These are phyloP conservation scores for Liparis tanakae DNA, from an alignment of 2,797 vertebrate species.

Conservation along the genomic window DNA sequence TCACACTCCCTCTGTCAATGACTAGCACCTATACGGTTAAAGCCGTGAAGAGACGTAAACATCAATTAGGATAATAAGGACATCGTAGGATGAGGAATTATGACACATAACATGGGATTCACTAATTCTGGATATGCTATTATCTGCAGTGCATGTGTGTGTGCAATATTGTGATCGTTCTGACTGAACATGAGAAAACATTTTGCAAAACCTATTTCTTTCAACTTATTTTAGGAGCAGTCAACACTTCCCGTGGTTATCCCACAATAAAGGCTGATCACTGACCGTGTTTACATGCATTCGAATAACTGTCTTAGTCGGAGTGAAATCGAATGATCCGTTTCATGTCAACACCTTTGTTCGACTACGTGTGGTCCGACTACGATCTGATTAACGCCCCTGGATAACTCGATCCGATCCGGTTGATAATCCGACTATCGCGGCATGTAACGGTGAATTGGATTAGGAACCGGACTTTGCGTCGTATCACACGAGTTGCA, in stretches of 20 bases:
- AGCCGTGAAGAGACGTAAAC: conserved; percentile 93
- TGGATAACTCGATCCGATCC: no score
- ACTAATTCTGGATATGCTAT: background rate
- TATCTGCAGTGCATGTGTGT: background rate
- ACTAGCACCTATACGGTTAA: conserved; percentile 90
- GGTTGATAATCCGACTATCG: no score
- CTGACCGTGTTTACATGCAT: no score
- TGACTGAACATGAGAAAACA: background rate
- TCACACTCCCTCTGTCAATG: conserved; percentile 91
- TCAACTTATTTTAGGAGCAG: background rate
- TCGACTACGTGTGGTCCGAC: no score
- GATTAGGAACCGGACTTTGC: no score
- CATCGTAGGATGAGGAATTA: conserved; percentile 84
- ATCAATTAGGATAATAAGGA: conserved; percentile 93
- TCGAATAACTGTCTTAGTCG: no score
- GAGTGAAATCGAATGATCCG: no score
- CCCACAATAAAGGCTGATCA: background rate
- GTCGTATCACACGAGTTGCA: no score
- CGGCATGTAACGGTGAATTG: no score
- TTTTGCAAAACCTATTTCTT: background rate
- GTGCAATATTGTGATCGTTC: background rate
- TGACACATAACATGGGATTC: conserved; percentile 13
- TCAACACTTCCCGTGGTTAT: background rate
- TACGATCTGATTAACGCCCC: no score
- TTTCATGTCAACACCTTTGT: no score